phyloP scores from a whole-genome alignment of 1,140 invertebrate species.

The Drosophila willistoni region DNA sequence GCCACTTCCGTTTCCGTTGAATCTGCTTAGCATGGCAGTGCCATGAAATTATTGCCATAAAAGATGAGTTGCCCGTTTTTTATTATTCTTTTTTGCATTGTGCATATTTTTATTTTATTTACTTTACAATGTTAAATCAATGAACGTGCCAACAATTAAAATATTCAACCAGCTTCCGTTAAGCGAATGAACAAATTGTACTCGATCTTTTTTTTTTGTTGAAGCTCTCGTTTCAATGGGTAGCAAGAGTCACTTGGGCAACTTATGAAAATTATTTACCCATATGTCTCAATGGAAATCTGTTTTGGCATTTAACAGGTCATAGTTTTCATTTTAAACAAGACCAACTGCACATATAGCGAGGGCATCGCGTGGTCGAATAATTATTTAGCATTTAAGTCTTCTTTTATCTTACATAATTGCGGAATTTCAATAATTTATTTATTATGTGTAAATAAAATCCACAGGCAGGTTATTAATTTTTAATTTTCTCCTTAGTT shows the following conservation, averaged over 20 bases:
- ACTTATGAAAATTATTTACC: background rate
- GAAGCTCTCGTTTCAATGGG: background rate
- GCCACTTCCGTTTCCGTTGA: constrained; percentile 71
- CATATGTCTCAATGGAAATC: too few relatives aligned
- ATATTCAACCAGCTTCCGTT: constrained; percentile 73
- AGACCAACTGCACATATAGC: too few relatives aligned
- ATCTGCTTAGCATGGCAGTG: constrained; percentile 58
- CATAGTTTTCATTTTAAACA: too few relatives aligned
- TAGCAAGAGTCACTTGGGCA: background rate
- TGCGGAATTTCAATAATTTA: constrained; percentile 80
- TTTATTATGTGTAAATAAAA: constrained; percentile 78
- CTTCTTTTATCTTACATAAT: constrained; percentile 62
- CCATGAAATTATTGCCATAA: constrained; percentile 47
- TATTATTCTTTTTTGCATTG: constrained; percentile 12
- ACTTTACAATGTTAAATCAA: constrained; percentile 57
- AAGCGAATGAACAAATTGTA: constrained; percentile 31
- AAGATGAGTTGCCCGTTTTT: constrained; percentile 33
- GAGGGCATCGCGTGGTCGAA: background rate
- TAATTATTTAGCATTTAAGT: background rate
- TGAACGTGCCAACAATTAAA: constrained; percentile 77
- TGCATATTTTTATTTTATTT: constrained; percentile 12
- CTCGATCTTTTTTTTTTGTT: constrained; percentile 1
- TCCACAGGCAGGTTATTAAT: constrained; percentile 67
- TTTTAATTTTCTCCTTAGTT: constrained; percentile 60
- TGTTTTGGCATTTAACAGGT: too few relatives aligned